phyloP scores from a whole-genome alignment of 2,888 invertebrate species.

The Alloplasta piceator region DNA sequence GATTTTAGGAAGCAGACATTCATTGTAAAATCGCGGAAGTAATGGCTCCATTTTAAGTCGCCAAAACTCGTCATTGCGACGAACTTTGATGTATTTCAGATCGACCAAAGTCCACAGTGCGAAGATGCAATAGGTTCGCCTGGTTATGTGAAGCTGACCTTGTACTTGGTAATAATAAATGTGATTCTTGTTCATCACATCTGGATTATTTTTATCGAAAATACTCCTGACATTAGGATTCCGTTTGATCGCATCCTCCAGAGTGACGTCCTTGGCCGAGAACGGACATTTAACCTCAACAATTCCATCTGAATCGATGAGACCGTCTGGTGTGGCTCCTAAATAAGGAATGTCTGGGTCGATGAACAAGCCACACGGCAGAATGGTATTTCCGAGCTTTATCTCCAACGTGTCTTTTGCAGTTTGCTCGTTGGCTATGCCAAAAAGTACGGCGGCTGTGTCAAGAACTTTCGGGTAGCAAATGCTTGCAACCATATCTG shows the following conservation, averaged over 20 bases:
- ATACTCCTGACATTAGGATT: slow-evolving; percentile 28
- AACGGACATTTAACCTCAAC: slow-evolving; percentile 70
- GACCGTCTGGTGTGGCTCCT: slow-evolving; percentile 70
- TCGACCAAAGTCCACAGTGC: slow-evolving; percentile 65
- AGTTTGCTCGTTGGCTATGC: slow-evolving; percentile 56
- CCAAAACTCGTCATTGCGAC: slow-evolving; percentile 67
- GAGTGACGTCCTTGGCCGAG: slow-evolving; percentile 55
- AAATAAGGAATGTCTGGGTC: slow-evolving; percentile 66
- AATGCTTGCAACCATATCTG: slow-evolving; percentile 49
- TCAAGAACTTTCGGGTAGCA: slow-evolving; percentile 58
- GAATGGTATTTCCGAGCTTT: slow-evolving; percentile 51
- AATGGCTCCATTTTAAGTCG: slow-evolving; percentile 49
- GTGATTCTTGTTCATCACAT: slow-evolving; percentile 51
- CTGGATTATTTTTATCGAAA: slow-evolving; percentile 30
- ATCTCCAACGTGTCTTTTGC: slow-evolving; percentile 48
- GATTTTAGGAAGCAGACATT: slow-evolving; percentile 70
- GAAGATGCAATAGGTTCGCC: slow-evolving; percentile 67
- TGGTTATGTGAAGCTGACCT: slow-evolving; percentile 68
- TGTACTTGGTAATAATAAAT: slow-evolving; percentile 67
- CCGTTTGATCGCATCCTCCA: slow-evolving; percentile 48
- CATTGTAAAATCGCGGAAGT: slow-evolving; percentile 63
- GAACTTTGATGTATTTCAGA: slow-evolving; percentile 58
- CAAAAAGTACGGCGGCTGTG: slow-evolving; percentile 56
- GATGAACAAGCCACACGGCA: slow-evolving; percentile 70
- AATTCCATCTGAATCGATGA: slow-evolving; percentile 65